phyloP scores from a whole-genome alignment of 64 coral and sea anemone genomes.

The Montipora sp. region DNA sequence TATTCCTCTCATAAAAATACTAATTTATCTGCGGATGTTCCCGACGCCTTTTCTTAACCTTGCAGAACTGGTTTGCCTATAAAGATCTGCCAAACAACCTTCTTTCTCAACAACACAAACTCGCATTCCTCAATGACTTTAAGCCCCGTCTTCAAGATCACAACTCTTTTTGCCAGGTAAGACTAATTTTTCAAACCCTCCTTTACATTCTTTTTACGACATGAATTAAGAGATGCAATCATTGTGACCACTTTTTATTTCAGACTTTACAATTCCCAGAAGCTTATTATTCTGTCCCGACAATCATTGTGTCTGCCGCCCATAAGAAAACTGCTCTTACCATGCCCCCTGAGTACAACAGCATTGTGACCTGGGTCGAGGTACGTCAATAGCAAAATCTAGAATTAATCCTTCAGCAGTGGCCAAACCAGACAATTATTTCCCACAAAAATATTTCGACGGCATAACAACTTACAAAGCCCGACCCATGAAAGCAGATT shows the following conservation, averaged over 20 bases:
- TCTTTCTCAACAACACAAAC: neutral
- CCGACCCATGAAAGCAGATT: too few species aligned
- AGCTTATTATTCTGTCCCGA: too few species aligned
- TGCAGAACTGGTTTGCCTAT: slow-evolving; percentile 28
- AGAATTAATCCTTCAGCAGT: neutral
- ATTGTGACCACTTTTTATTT: neutral
- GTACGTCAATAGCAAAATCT: neutral
- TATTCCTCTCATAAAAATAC: too few species aligned
- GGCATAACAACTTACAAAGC: too few species aligned
- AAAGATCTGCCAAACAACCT: neutral
- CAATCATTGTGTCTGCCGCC: neutral
- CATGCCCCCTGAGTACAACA: neutral
- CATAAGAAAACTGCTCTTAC: neutral
- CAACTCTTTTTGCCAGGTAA: slow-evolving; percentile 16
- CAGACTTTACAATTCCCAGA: neutral
- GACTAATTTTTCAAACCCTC: neutral
- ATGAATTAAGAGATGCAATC: neutral
- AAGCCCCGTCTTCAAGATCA: neutral
- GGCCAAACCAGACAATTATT: too few species aligned
- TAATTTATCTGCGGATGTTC: neutral
- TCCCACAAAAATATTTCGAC: too few species aligned
- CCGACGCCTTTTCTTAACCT: neutral
- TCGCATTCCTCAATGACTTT: neutral
- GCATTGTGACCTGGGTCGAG: slow-evolving; percentile 25
- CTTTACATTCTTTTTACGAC: neutral